A percentile compares a stretch with the other conserved stretches of the same genome.
phyloP scores from a whole-genome alignment of 1,140 invertebrate species.

The Drosophila sucinea region DNA sequence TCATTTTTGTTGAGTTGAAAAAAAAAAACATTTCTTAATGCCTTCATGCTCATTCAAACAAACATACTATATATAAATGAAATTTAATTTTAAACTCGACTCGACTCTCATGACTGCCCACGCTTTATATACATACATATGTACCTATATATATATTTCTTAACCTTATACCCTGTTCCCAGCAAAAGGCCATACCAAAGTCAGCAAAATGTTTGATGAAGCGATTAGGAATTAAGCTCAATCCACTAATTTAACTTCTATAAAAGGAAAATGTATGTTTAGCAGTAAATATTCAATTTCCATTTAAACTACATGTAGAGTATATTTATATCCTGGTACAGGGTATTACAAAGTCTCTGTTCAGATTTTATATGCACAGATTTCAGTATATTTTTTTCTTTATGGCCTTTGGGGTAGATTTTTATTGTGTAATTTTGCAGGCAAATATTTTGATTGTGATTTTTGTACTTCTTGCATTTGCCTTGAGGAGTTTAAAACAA shows the following conservation, averaged over 20 bases:
- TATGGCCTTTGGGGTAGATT: slow-evolving; percentile 24
- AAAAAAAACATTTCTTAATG: slow-evolving; percentile 4
- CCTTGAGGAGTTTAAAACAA: neutral
- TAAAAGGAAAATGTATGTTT: too few relatives aligned
- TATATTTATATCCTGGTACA: too few relatives aligned
- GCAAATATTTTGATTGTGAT: slow-evolving; percentile 29
- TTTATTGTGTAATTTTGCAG: slow-evolving; percentile 39
- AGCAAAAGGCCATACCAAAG: neutral
- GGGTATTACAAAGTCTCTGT: slow-evolving; percentile 1
- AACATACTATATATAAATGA: neutral
- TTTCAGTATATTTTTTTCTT: slow-evolving; percentile 8
- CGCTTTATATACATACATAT: neutral
- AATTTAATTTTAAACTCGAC: slow-evolving; percentile 12
- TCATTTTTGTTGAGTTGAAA: slow-evolving; percentile 5
- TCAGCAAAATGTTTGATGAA: neutral
- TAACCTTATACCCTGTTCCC: neutral
- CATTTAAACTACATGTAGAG: too few relatives aligned
- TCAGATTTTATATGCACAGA: slow-evolving; percentile 9
- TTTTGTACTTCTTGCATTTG: slow-evolving; percentile 11
- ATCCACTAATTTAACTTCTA: too few relatives aligned
- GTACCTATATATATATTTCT: neutral
- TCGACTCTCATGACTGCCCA: slow-evolving; percentile 11
- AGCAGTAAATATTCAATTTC: too few relatives aligned
- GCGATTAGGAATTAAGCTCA: too few relatives aligned
- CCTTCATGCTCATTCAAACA: slow-evolving; percentile 5